Base-by-base conservation (phyloP, 1,140 invertebrate species). In the Phymastichus coffea region DNA sequence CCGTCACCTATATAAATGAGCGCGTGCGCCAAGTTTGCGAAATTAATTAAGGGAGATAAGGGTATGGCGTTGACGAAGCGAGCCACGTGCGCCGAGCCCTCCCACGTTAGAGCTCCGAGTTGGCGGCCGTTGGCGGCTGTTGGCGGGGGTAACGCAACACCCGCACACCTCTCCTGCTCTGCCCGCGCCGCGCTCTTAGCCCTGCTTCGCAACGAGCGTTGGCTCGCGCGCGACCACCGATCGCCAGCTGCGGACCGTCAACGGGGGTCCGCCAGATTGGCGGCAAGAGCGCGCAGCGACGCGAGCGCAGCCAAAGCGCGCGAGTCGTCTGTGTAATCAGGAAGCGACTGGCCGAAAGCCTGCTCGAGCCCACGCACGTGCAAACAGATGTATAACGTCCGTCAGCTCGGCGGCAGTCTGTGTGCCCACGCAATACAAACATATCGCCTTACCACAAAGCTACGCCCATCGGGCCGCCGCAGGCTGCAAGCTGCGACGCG, bases 401-500 rank as follows among this genome's bases (percentile, higher is more conserved):
- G 38, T 51, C 20, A 35, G 26, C 26, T 25, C 17, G 19, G n/a
- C 4, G 23, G 23, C 15, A 12, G 46, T 59, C 44, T 44, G 22
- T 52, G 35, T 38, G 54, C 61, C 57, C 65, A 61, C 52, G 58
- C 57, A 66, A 65, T 61, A 70, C 67, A 74, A 71, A 70, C 66
- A 68, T 74, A 74, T 74, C 70, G 49, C 63, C 43, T 74, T 74
- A 69, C 70, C 62, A 58, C 64, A 68, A 68, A 74, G 67, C 70
- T 70, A 74, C 71, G 71, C 70, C 72, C 71, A 71, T 72, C 61
- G 64, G 40, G 63, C 70, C 68, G 71, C 67, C 63, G 57, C 67
- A 71, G 67, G 68, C 65, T 54, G 64, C 51, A 58, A 64, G 48
- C 30, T 48, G 14, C 4, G 35, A 37, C 10, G n/a, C n/a, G n/a